Conservation (phyloP, 2,797 vertebrate genomes). For the Aulostomus chinensis region DNA sequence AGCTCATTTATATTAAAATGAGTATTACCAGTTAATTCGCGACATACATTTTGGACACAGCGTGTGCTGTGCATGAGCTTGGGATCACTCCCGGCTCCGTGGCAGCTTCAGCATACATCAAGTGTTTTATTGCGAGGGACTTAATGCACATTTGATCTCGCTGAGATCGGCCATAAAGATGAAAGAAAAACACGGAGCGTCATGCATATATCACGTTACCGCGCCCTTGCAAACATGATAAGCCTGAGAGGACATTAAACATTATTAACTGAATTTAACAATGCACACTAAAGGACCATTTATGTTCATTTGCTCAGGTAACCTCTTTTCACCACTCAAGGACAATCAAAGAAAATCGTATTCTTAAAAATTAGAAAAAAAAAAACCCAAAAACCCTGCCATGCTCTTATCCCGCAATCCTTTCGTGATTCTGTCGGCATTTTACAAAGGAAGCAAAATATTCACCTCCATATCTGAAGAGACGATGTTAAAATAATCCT, state of each 20-base stretch:
- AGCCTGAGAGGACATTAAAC: slow-evolving; percentile 54
- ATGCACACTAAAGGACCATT: slow-evolving; percentile 44
- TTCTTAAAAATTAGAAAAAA: too few relatives aligned
- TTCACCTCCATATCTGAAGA: slow-evolving; percentile 29
- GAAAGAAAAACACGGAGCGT: slow-evolving; percentile 60
- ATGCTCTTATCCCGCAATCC: slow-evolving; percentile 13
- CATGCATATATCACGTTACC: slow-evolving; percentile 56
- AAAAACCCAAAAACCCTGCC: too few relatives aligned
- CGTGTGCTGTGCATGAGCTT: slow-evolving; percentile 57
- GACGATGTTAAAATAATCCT: slow-evolving; percentile 38
- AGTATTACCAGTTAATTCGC: slow-evolving; percentile 78
- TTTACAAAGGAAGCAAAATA: slow-evolving; percentile 26
- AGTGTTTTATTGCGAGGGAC: slow-evolving; percentile 67
- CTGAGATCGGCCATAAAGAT: slow-evolving; percentile 70
- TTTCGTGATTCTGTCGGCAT: slow-evolving; percentile 4
- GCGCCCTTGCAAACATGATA: slow-evolving; percentile 54
- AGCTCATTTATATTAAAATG: slow-evolving; percentile 86
- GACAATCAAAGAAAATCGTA: slow-evolving; percentile 11
- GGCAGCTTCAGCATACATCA: slow-evolving; percentile 64
- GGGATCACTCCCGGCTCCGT: slow-evolving; percentile 57
- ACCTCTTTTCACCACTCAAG: slow-evolving; percentile 50
- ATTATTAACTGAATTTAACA: slow-evolving; percentile 50
- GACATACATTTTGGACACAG: slow-evolving; percentile 80
- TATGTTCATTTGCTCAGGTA: slow-evolving; percentile 44
- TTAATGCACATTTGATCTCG: slow-evolving; percentile 75